These are phyloP conservation scores for Chloroclystis v-ata DNA, from an alignment of 2,888 invertebrate genomes.

Conservation along the genomic window DNA sequence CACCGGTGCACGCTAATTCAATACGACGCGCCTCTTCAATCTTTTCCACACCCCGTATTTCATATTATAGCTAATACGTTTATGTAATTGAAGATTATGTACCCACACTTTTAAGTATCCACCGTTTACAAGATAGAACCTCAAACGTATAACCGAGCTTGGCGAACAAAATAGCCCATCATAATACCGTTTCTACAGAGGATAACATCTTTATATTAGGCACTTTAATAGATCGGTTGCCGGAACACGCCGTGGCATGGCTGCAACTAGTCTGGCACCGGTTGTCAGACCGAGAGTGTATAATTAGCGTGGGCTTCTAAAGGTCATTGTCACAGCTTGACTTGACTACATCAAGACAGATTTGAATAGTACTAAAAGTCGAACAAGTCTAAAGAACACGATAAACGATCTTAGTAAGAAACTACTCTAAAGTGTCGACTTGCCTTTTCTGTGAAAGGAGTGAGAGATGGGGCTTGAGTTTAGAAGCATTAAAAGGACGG, in stretches of 20 bases:
- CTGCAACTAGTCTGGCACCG: conserved; percentile 58
- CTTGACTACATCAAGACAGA: conserved; percentile 52
- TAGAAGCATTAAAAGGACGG: conserved; percentile 4
- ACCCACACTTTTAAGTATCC: too few relatives aligned
- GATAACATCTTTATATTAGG: conserved; percentile 35
- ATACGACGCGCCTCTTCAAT: conserved; percentile 41
- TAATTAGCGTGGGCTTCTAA: conserved; percentile 75
- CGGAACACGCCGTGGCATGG: conserved; percentile 48
- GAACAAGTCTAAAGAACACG: conserved; percentile 22
- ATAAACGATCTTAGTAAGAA: background rate
- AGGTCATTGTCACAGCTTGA: conserved; percentile 74
- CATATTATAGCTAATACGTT: conserved; percentile 31
- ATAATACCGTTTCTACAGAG: conserved; percentile 19
- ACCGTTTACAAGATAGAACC: too few relatives aligned
- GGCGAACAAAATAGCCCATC: conserved; percentile 9
- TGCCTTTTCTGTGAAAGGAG: conserved; percentile 5
- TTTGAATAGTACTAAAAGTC: conserved; percentile 55
- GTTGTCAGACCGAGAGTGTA: conserved; percentile 56
- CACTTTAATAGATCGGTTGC: conserved; percentile 36
- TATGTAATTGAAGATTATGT: too few relatives aligned
- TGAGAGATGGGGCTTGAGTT: conserved; percentile 1
- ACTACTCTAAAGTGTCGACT: background rate
- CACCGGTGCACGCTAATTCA: conserved; percentile 52
- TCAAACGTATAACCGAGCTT: background rate
- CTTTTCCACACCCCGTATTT: conserved; percentile 28